phyloP scores from a whole-genome alignment of 2,888 invertebrate species.

The Sminthurinus aureus region DNA sequence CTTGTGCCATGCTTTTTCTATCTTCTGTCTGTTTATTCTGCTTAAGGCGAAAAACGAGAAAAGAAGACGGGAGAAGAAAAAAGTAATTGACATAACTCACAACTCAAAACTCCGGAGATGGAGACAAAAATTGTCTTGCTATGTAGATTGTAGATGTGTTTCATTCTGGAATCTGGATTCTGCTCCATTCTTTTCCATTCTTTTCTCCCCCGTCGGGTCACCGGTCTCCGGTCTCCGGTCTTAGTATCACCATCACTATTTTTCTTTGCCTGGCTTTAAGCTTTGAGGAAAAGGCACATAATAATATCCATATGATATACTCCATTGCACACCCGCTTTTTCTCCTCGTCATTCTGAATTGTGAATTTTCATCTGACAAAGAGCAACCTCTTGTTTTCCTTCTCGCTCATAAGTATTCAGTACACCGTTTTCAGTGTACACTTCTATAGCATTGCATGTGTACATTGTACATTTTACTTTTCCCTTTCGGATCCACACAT shows the following conservation, averaged over 20 bases:
- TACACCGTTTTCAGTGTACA: not conserved
- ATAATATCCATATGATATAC: constrained; percentile 37
- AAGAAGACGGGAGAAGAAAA: not conserved
- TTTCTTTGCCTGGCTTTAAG: not conserved
- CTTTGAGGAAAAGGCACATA: constrained; percentile 11
- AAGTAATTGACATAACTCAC: constrained; percentile 17
- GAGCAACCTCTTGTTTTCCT: not conserved
- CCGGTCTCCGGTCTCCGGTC: not conserved
- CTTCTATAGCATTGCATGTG: not conserved
- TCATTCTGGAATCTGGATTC: too few relatives aligned
- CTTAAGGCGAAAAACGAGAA: not conserved
- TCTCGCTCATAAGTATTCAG: not conserved
- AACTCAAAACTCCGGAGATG: not conserved
- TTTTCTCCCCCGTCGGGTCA: constrained; percentile 37
- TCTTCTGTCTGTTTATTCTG: too few relatives aligned
- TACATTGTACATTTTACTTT: too few relatives aligned
- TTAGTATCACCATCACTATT: too few relatives aligned
- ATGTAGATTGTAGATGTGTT: too few relatives aligned
- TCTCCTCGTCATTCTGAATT: constrained; percentile 25
- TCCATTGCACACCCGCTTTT: constrained; percentile 29
- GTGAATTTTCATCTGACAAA: constrained; percentile 23
- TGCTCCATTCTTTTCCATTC: constrained; percentile 9
- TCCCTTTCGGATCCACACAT: not conserved
- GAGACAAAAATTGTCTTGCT: not conserved
- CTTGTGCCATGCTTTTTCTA: too few relatives aligned